A percentile compares a stretch with the other conserved stretches of the same genome.
Evolutionary conservation across 1,140 invertebrate species (phyloP).

Genomic region (Drosophila hydei): DNA sequence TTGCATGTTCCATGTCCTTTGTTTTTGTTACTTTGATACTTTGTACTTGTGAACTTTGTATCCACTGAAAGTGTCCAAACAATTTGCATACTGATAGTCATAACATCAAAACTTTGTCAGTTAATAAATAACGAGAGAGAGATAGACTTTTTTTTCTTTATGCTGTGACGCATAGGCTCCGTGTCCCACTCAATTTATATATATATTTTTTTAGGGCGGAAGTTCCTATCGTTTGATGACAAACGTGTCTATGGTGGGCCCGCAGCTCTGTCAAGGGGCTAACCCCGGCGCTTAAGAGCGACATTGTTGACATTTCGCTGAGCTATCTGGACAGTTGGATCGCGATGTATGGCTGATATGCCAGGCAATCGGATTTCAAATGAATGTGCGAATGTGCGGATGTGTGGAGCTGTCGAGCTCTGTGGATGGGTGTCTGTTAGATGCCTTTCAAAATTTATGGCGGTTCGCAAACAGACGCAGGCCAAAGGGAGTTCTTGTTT

Average conservation of each 20-base stretch:
- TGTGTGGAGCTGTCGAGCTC: conserved; percentile 10
- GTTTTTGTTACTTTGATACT: neutral
- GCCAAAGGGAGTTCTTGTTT: conserved; percentile 33
- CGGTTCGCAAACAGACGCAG: neutral
- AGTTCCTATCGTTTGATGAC: neutral
- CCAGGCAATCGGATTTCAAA: conserved; percentile 18
- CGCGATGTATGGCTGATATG: conserved; percentile 46
- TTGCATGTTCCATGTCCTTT: neutral
- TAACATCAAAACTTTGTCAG: neutral
- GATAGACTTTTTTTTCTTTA: conserved; percentile 13
- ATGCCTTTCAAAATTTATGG: conserved; percentile 46
- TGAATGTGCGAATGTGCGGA: conserved; percentile 31
- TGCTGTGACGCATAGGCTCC: conserved; percentile 52
- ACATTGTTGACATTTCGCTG: conserved; percentile 64
- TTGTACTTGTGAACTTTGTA: neutral
- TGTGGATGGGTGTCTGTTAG: conserved; percentile 13
- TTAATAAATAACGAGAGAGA: neutral
- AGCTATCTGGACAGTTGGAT: conserved; percentile 69
- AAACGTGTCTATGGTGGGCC: neutral
- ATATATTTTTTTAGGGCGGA: conserved; percentile 24
- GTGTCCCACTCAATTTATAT: conserved; percentile 1
- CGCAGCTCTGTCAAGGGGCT: conserved; percentile 5
- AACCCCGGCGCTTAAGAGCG: conserved; percentile 48
- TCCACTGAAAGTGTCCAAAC: conserved; percentile 7
- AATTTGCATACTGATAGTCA: conserved; percentile 15